Evolutionary conservation across 64 coral and sea anemone species (phyloP).

Genomic region (Hydrozoanthus tunicans): DNA sequence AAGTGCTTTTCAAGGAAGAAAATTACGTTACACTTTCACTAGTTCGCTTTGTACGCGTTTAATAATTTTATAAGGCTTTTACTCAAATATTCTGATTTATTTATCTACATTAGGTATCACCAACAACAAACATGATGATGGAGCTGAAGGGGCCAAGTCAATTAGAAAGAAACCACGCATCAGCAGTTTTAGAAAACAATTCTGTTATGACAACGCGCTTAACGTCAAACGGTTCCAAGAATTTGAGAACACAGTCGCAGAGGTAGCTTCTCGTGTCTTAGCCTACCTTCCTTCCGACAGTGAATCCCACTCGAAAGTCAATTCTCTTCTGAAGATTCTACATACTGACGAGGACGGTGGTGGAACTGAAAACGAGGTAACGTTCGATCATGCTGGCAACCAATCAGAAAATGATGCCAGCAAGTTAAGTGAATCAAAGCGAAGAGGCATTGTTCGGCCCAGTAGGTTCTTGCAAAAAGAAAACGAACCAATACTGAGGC

Average conservation of each 20-base stretch:
- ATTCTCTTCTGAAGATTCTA: conserved; percentile 14
- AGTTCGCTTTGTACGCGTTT: too few species aligned
- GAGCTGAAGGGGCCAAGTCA: too few species aligned
- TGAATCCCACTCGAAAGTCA: background rate
- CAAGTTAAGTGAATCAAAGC: background rate
- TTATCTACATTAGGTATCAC: too few species aligned
- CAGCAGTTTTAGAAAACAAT: background rate
- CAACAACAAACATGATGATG: too few species aligned
- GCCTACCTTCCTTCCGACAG: background rate
- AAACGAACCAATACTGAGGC: background rate
- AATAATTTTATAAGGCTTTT: too few species aligned
- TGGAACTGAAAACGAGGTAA: background rate
- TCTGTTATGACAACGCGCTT: background rate
- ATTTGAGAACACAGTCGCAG: conserved; percentile 47
- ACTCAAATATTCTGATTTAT: too few species aligned
- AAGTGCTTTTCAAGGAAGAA: too few species aligned
- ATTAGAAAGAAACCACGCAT: conserved; percentile 2
- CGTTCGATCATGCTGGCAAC: too few species aligned
- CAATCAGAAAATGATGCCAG: too few species aligned
- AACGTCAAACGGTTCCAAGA: conserved; percentile 25
- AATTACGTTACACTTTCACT: too few species aligned
- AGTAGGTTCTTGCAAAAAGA: too few species aligned
- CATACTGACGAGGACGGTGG: conserved; percentile 9
- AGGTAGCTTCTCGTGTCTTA: conserved; percentile 7
- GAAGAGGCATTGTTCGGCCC: too few species aligned